Evolutionary conservation across 2,113 vertebrate species (phyloP).

Genomic region (Loxodonta africana): DNA sequence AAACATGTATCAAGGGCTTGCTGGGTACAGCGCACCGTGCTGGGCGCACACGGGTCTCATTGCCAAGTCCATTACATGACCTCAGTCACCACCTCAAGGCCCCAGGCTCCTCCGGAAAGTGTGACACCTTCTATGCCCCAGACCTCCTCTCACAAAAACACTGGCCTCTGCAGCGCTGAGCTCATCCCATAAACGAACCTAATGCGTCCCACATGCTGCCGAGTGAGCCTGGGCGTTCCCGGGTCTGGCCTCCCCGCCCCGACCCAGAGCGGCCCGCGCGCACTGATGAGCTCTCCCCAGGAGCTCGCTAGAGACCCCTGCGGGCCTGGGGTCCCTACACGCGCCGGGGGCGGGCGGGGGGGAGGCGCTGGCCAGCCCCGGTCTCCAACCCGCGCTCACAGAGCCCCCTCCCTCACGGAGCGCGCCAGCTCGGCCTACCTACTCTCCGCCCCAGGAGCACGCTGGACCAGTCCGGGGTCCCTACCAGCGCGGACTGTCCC

Average conservation of each 20-base stretch:
- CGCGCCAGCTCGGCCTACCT: not conserved
- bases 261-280: not conserved
- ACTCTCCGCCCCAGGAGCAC: not conserved
- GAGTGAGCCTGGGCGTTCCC: not conserved
- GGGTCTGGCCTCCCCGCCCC: not conserved
- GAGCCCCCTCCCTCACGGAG: not conserved
- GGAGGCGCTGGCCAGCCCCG: too few relatives aligned
- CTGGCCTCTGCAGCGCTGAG: conserved; percentile 45
- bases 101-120: conserved; percentile 9
- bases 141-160: conserved; percentile 18
- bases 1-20: not conserved
- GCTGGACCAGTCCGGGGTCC: not conserved
- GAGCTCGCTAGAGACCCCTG: too few relatives aligned
- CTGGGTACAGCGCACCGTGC: not conserved
- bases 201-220: conserved; percentile 68
- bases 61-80: not conserved
- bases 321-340: too few relatives aligned
- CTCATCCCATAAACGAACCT: conserved; percentile 64
- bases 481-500: too few relatives aligned
- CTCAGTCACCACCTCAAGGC: not conserved
- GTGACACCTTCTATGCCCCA: conserved; percentile 17
- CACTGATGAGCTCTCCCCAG: too few relatives aligned
- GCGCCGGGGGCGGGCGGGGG: too few relatives aligned
- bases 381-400: too few relatives aligned
- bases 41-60: not conserved